These are phyloP conservation scores for Rhinopomastus cyanomelas DNA, from an alignment of 2,113 vertebrate genomes.

Conservation along the genomic window DNA sequence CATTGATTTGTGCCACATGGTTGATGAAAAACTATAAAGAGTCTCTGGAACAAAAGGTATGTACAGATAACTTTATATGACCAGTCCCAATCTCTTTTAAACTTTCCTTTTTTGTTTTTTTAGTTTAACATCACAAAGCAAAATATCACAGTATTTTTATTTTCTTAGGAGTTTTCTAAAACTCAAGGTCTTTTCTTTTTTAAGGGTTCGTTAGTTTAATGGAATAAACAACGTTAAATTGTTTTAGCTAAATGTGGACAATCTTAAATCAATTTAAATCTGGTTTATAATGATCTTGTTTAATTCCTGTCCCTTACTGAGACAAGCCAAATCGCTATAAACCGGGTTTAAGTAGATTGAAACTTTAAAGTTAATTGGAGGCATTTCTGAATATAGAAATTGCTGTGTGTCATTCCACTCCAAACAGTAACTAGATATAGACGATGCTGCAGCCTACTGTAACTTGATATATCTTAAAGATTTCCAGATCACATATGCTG, in stretches of 20 bases:
- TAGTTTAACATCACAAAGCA: conserved; percentile 10
- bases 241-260: conserved; percentile 39
- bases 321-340: conserved; percentile 13
- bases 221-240: conserved; percentile 5
- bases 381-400: conserved; percentile 21
- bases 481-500: not conserved
- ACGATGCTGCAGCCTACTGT: not conserved
- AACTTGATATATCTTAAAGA: not conserved
- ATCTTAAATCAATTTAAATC: conserved; percentile 61
- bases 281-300: conserved; percentile 52
- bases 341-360: conserved; percentile 59
- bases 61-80: conserved; percentile 16
- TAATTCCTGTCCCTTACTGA: conserved; percentile 35
- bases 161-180: not conserved
- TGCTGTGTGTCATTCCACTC: not conserved
- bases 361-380: conserved; percentile 54
- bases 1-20: conserved; percentile 64
- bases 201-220: conserved; percentile 14
- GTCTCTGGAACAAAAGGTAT: conserved; percentile 51
- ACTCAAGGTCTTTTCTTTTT: not conserved
- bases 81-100: conserved; percentile 36
- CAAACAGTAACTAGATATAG: conserved; percentile 6
- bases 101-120: conserved; percentile 2
- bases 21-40: conserved; percentile 59
- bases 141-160: not conserved